These are phyloP conservation scores for Chalcosyrphus nemorum DNA, from an alignment of 2,888 invertebrate species.

Conservation along the genomic window DNA sequence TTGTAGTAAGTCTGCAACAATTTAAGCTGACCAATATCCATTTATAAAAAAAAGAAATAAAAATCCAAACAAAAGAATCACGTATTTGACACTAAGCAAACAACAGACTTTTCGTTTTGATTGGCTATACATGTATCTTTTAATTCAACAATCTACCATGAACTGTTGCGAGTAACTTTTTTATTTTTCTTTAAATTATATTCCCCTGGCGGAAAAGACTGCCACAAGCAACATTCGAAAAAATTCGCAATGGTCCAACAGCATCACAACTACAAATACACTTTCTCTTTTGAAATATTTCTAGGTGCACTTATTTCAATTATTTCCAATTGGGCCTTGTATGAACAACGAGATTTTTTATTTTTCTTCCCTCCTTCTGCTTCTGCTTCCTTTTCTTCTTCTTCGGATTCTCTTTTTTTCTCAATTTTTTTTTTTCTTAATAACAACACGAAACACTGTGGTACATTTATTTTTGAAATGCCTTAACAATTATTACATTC, in stretches of 20 bases:
- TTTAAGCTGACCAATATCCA: constrained; percentile 49
- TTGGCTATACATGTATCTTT: constrained; percentile 48
- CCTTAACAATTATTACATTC: constrained; percentile 6
- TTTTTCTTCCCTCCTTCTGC: not conserved
- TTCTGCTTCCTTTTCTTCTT: no score
- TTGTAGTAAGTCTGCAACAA: constrained; percentile 16
- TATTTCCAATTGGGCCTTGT: constrained; percentile 61
- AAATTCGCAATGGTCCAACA: constrained; percentile 62
- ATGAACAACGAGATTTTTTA: constrained; percentile 18
- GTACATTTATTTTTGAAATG: constrained; percentile 15
- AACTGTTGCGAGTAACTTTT: constrained; percentile 13
- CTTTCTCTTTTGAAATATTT: constrained; percentile 70
- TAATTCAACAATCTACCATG: constrained; percentile 63
- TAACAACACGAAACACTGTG: constrained; percentile 24
- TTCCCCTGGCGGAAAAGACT: constrained; percentile 46
- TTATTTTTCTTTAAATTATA: constrained; percentile 34
- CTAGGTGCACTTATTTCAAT: constrained; percentile 66
- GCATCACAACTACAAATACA: constrained; percentile 69
- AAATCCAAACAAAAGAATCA: constrained; percentile 60
- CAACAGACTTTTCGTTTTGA: constrained; percentile 57
- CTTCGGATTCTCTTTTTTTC: not conserved
- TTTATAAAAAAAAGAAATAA: no score
- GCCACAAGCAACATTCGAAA: constrained; percentile 49
- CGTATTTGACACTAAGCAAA: constrained; percentile 67
- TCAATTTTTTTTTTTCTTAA: constrained; percentile 10